Percentiles rank a stretch among this genome's conserved stretches.
Conservation (phyloP, 2,113 vertebrate species). For the Nettapus auritus region DNA sequence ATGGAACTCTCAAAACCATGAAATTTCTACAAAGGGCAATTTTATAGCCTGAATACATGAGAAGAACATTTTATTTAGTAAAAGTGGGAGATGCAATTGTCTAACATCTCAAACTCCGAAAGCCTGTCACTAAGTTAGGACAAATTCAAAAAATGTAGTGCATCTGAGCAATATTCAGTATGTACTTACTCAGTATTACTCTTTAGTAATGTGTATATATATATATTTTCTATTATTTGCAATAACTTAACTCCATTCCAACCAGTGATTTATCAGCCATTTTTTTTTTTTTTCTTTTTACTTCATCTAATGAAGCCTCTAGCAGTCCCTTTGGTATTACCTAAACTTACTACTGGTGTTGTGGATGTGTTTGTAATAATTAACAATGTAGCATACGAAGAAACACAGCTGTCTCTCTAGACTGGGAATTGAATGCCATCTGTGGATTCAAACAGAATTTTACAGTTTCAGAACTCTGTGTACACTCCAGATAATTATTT, state of each 20-base stretch:
- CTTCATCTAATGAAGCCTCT: neutral
- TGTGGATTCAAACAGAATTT: neutral
- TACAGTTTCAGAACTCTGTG: neutral
- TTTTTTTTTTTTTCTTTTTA: neutral
- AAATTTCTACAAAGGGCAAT: neutral
- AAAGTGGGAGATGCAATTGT: neutral
- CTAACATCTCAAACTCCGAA: neutral
- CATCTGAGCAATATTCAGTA: neutral
- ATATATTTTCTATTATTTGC: neutral
- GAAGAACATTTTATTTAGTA: neutral
- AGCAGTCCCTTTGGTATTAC: neutral
- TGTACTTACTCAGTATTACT: too few species aligned
- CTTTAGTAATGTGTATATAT: neutral
- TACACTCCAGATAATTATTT: neutral
- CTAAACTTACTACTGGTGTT: neutral
- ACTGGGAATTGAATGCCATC: neutral
- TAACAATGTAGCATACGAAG: neutral
- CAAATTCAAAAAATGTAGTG: neutral
- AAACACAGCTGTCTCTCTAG: neutral
- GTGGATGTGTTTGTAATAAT: neutral
- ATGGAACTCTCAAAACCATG: neutral
- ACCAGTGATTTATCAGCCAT: neutral
- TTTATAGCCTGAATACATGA: neutral
- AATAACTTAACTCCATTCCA: neutral
- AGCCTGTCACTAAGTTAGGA: neutral